Evolutionary conservation across 2,797 vertebrate genomes (phyloP), one percentile per base, ranked within the genome.

Genomic region (Oceanodroma leucorhoa): DNA sequence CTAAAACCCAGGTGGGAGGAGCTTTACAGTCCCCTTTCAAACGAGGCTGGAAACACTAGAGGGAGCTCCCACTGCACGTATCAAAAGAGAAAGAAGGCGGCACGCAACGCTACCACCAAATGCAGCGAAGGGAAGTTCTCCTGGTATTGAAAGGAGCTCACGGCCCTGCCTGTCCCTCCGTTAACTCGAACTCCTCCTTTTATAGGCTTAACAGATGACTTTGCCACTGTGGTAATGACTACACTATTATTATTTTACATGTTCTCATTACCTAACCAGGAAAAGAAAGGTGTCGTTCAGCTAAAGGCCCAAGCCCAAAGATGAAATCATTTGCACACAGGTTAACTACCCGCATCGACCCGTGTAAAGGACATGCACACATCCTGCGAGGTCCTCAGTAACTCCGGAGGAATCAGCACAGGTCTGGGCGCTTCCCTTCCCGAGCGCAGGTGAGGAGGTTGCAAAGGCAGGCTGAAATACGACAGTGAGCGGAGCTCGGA

Each of bases 401-500:
- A 14, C 50, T 30, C 20, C 19, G 13, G 34, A 53, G n/a, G 57
- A 61, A 50, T 8, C 22, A 5, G 45, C 46, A 40, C 22, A 11
- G 51, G 27, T 20, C 5, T 4, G 24, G 45, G 30, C 17, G 9
- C 18, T 2, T 30, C 30, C 21, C 29, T 10, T 9, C 15, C 62
- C 51, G 21, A 27, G 29, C 5, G 3, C 30, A 40, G 29, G 10
- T 2, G 14, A 26, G 23, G 20, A 27, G 36, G 23, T 70, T 61
- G 34, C 66, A 67, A 40, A 48, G 54, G 30, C 15, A 46, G 34
- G 17, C 18, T 32, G 53, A 14, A 27, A 46, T 1, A 29, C 0
- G 0, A 10, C 53, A 30, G 36, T 0, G 15, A 30, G 20, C 0
- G 1, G 36, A 45, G 22, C 27, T 11, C 0, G 1, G 41, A 14